Evolutionary conservation across 1,140 invertebrate species (phyloP), one percentile per base, ranked within the genome.

Genomic region (Plodia interpunctella): DNA sequence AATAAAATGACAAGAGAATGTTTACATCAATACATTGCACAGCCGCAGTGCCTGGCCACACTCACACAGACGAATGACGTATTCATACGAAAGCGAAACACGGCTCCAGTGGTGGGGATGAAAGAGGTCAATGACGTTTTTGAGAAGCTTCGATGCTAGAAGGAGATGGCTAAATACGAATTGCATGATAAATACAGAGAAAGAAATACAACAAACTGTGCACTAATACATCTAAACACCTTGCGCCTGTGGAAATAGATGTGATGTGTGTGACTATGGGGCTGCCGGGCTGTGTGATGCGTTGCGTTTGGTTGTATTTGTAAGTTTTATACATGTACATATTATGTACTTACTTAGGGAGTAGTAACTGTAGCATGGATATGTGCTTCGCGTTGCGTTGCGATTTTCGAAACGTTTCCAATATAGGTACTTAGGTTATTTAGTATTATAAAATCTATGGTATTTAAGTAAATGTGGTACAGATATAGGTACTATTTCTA

Each of bases 11-110:
- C 83, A 83, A 77, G 72, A 71, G 75, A 83, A 84, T 88, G 83
- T 88, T 87, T 87, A 88, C 81, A 87, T 88, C 82, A 80, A 85
- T 87, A 83, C 70, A 70, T 66, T 78, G 80, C 78, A 81, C 79
- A 83, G 76, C 64, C 81, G 77, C 81, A 84, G 72, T 78, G 75
- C 70, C 68, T 69, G 72, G n/a, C n/a, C 8, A 57, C 55, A 83
- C 81, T 53, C 83, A 85, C 78, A 83, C 77, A 67, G 63, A 20
- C n/a, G 56, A 60, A 52, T 55, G 54, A 56, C 57, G 66, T 69
- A 65, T 74, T 60, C 56, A 50, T 54, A 63, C 53, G 57, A 65
- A 55, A 68, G 66, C 65, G 61, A 72, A 79, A 74, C 80, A 80
- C 76, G 68, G 78, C 78, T 57, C 63, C 44, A 49, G 62, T 67